Percentiles rank a stretch among this genome's conserved stretches.
These are phyloP conservation scores for Gymnobelideus leadbeateri DNA, from an alignment of 2,113 vertebrate genomes.

Conservation along the genomic window DNA sequence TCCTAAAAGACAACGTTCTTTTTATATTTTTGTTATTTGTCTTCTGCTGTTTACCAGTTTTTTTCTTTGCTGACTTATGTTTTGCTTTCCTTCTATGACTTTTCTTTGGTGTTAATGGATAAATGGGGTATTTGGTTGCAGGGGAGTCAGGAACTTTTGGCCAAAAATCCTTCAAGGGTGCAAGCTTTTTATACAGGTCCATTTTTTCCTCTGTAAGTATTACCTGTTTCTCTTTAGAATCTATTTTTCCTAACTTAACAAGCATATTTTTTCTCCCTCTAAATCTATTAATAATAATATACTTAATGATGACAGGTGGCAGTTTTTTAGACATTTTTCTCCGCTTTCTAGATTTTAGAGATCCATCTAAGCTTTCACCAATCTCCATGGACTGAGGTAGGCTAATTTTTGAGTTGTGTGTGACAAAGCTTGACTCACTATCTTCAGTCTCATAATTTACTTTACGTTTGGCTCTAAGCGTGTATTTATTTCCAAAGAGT, in stretches of 20 bases:
- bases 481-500: slow-evolving; percentile 95
- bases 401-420: slow-evolving; percentile 87
- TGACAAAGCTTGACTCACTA: slow-evolving; percentile 87
- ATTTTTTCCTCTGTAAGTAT: slow-evolving; percentile 94
- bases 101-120: slow-evolving; percentile 94
- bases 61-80: slow-evolving; percentile 91
- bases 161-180: slow-evolving; percentile 98
- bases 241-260: slow-evolving; percentile 96
- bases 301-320: slow-evolving; percentile 98
- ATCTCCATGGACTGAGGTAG: slow-evolving; percentile 83
- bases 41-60: slow-evolving; percentile 86
- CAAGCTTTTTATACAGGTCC: slow-evolving; percentile 91
- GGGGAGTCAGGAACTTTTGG: slow-evolving; percentile 96
- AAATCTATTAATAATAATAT: slow-evolving; percentile 99
- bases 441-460: slow-evolving; percentile 92
- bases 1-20: slow-evolving; percentile 87
- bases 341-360: slow-evolving; percentile 91
- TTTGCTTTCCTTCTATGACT: slow-evolving; percentile 92
- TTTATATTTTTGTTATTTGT: slow-evolving; percentile 83
- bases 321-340: slow-evolving; percentile 93
- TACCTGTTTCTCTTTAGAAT: slow-evolving; percentile 91
- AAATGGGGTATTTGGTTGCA: slow-evolving; percentile 92
- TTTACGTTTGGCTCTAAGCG: slow-evolving; percentile 94
- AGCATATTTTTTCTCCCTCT: slow-evolving; percentile 99
- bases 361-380: slow-evolving; percentile 85